Evolutionary conservation across 1,140 invertebrate genomes (phyloP).

Genomic region (Drosophila elegans): DNA sequence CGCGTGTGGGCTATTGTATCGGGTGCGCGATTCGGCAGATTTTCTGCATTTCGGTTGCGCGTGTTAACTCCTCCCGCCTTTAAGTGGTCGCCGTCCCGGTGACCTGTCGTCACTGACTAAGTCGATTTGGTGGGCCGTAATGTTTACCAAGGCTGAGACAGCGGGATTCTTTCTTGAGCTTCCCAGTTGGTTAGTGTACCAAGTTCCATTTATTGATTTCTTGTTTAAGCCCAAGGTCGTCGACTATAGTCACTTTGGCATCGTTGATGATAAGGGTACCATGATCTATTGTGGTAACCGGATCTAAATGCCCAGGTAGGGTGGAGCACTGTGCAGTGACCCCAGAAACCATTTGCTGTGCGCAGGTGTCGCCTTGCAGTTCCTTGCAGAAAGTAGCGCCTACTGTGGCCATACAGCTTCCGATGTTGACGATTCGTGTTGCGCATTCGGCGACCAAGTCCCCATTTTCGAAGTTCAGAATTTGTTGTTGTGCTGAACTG

Average conservation of each 20-base stretch:
- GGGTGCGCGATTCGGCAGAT: not conserved
- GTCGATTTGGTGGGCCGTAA: not conserved
- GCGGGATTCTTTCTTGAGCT: not conserved
- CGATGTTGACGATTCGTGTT: not conserved
- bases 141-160: not conserved
- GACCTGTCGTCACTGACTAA: not conserved
- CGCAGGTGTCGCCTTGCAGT: too few species aligned
- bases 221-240: too few species aligned
- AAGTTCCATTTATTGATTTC: slow-evolving; percentile 2
- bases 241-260: too few species aligned
- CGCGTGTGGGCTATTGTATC: not conserved
- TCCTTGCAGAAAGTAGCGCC: too few species aligned
- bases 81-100: not conserved
- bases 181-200: not conserved
- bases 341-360: too few species aligned
- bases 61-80: not conserved
- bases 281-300: too few species aligned
- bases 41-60: not conserved
- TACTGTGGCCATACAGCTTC: not conserved
- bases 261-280: not conserved
- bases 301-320: too few species aligned
- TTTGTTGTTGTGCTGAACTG: too few species aligned
- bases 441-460: not conserved
- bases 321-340: too few species aligned
- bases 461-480: not conserved